Evolutionary conservation across 2,888 invertebrate species (phyloP).

Genomic region (Pachydiplax longipennis): DNA sequence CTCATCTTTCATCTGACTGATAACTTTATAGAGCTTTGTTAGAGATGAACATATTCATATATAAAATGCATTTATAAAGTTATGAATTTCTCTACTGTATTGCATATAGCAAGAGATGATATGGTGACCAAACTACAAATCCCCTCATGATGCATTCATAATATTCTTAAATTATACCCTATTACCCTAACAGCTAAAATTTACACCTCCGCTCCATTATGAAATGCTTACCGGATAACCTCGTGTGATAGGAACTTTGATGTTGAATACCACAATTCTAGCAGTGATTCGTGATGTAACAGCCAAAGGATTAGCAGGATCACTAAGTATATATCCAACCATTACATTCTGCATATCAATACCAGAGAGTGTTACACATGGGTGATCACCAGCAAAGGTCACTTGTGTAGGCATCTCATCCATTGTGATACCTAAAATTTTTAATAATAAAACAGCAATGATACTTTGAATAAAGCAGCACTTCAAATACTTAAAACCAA

Average conservation of each 20-base stretch:
- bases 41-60: no score
- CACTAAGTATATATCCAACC: slow-evolving; percentile 88
- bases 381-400: slow-evolving; percentile 95
- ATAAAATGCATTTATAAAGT: no score
- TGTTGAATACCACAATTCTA: slow-evolving; percentile 92
- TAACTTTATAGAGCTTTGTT: no score
- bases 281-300: slow-evolving; percentile 84
- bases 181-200: no score
- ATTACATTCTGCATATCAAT: slow-evolving; percentile 85
- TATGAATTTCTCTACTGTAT: no score
- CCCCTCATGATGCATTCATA: no score
- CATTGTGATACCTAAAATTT: slow-evolving; percentile 65
- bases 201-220: no score
- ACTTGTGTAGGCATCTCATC: slow-evolving; percentile 75
- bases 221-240: slow-evolving; percentile 75
- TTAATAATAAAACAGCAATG: neutral
- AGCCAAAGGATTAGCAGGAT: slow-evolving; percentile 80
- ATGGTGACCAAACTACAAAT: no score
- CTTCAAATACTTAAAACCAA: no score
- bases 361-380: slow-evolving; percentile 80
- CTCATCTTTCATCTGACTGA: no score
- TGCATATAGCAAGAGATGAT: no score
- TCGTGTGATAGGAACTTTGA: slow-evolving; percentile 88
- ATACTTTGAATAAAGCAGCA: neutral
- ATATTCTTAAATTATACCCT: no score